Evolutionary conservation across 2,113 vertebrate genomes (phyloP).

Genomic region (Mesocricetus auratus): DNA sequence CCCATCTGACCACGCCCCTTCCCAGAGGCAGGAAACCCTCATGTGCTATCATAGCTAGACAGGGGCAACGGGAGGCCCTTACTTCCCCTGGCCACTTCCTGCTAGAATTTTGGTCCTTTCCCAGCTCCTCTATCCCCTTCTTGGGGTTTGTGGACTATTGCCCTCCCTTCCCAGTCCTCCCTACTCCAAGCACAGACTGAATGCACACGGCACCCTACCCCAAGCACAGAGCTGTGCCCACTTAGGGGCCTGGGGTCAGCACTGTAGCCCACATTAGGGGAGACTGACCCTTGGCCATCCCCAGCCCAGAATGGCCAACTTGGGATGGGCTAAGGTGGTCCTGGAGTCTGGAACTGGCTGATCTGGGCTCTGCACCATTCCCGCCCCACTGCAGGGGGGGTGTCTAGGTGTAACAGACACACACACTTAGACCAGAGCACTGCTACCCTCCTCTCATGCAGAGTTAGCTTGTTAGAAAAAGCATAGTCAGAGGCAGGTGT

Average conservation of each 20-base stretch:
- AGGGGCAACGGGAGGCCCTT: background rate
- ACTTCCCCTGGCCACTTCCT: background rate
- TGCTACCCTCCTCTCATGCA: background rate
- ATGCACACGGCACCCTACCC: background rate
- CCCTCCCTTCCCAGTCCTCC: accelerated
- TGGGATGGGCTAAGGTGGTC: background rate
- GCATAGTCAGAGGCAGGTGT: background rate
- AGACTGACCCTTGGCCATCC: background rate
- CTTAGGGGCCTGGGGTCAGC: background rate
- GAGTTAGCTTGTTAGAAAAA: background rate
- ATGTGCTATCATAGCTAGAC: background rate
- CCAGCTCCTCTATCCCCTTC: background rate
- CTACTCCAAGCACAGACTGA: background rate
- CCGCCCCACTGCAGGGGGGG: background rate
- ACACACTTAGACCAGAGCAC: background rate
- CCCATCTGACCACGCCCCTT: accelerated
- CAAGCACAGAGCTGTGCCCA: background rate
- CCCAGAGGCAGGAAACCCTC: background rate
- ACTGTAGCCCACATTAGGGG: background rate
- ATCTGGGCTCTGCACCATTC: background rate
- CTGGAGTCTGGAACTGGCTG: background rate
- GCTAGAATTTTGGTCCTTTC: background rate
- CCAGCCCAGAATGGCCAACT: background rate
- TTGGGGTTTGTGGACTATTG: background rate
- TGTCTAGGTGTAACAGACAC: background rate